Conservation (phyloP, 2,797 vertebrate genomes). For the Sebastes flavidus region DNA sequence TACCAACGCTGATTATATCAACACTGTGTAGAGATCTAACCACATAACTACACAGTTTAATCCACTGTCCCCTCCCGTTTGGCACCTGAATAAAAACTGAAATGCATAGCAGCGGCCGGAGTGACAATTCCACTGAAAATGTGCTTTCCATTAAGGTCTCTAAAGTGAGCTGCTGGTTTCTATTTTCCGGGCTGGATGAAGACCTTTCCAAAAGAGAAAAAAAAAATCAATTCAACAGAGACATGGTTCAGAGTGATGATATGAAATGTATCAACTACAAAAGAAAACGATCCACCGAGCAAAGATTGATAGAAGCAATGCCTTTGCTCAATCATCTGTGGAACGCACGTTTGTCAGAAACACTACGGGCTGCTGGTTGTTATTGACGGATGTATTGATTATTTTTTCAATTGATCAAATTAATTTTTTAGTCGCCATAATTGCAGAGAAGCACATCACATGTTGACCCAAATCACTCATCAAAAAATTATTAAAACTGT, state of each 20-base stretch:
- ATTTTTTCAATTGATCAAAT: not conserved
- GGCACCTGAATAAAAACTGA: slow-evolving; percentile 22
- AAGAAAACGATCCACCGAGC: slow-evolving; percentile 30
- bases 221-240: slow-evolving; percentile 16
- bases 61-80: not conserved
- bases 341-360: not conserved
- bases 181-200: slow-evolving; percentile 52
- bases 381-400: not conserved
- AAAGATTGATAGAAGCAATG: slow-evolving; percentile 4
- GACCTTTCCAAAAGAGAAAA: slow-evolving; percentile 40
- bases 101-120: slow-evolving; percentile 5
- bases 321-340: slow-evolving; percentile 6
- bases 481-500: no score
- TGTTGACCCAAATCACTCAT: not conserved
- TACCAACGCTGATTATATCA: slow-evolving; percentile 3
- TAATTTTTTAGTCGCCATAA: not conserved
- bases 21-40: not conserved
- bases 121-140: slow-evolving; percentile 31
- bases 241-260: slow-evolving; percentile 40
- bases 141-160: slow-evolving; percentile 39
- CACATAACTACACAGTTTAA: not conserved
- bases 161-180: slow-evolving; percentile 52
- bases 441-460: not conserved
- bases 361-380: not conserved
- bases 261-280: slow-evolving; percentile 43